Evolutionary conservation across 1,140 invertebrate genomes (phyloP).

Genomic region (Cephus cinctus): DNA sequence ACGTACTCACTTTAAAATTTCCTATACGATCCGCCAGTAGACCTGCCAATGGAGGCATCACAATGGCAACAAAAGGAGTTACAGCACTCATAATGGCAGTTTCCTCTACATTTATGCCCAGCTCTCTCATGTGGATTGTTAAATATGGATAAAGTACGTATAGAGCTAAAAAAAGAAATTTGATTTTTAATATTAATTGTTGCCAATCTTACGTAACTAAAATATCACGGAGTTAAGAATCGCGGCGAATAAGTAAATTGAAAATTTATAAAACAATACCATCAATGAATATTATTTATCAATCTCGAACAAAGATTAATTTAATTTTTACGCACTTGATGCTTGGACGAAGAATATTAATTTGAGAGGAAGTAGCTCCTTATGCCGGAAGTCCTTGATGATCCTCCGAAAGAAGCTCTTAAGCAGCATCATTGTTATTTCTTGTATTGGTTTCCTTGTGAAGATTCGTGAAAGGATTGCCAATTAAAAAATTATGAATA

Average conservation of each 20-base stretch:
- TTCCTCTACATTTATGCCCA: slow-evolving; percentile 81
- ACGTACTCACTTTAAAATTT: slow-evolving; percentile 70
- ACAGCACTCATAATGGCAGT: slow-evolving; percentile 84
- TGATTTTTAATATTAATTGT: not conserved
- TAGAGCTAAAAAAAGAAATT: slow-evolving; percentile 58
- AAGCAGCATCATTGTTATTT: slow-evolving; percentile 62
- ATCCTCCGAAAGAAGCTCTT: slow-evolving; percentile 66
- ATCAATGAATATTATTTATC: slow-evolving; percentile 15
- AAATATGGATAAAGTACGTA: slow-evolving; percentile 80
- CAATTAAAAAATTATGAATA: no score
- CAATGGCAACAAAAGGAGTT: slow-evolving; percentile 73
- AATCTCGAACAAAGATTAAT: not conserved
- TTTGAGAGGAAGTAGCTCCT: slow-evolving; percentile 71
- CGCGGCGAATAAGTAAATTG: no score
- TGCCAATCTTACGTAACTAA: not conserved
- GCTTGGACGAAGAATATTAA: slow-evolving; percentile 75
- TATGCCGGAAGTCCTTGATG: slow-evolving; percentile 68
- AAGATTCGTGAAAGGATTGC: no score
- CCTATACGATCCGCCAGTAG: slow-evolving; percentile 77
- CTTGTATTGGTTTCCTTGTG: no score
- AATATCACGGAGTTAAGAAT: no score
- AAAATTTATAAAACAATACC: slow-evolving; percentile 15
- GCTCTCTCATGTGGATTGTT: slow-evolving; percentile 81
- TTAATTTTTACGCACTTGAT: slow-evolving; percentile 64
- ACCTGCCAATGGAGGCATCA: slow-evolving; percentile 77